Base-by-base conservation (phyloP, 2,888 invertebrate genomes). In the Mesorhabditis spiculigera region DNA sequence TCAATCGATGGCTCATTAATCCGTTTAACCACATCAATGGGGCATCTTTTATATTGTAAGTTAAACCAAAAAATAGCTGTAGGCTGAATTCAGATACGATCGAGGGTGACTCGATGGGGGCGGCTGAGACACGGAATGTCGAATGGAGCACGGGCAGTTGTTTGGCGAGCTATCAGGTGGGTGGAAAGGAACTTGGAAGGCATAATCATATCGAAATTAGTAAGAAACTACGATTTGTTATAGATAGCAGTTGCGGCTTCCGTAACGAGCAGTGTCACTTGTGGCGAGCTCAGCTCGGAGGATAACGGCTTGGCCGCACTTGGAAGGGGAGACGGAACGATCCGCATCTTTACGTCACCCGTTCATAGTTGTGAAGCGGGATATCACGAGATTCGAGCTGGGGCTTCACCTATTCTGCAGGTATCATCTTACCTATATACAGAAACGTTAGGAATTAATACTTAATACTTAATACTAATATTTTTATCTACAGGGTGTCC, bases 301-400 rank as follows among this genome's bases (percentile, higher is more conserved):
- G n/a, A 50, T 13, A 50, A 50, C n/a, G 10, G 10, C 10, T 50
- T 50, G 58, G 58, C n/a, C n/a, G 78, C 73, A 5, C 64, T 68
- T 63, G 75, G 75, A 6, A 69, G 73, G 69, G 73, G 75, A 45
- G 74, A 73, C 43, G 78, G 78, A 28, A 75, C 74, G 0, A 71
- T 77, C 43, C 69, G 77, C 10, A 43, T 78, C 5, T 77, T 75
- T 65, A 67, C 62, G 13, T 73, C 50, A 43, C 78, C 78, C 0
- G 72, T 75, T 4, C 73, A 70, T 5, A 73, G 73, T 66, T 50
- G 58, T 50, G 58, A 50, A n/a, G 58, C 58, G 8, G 58, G 58
- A 50, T 50, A 13, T 50, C 58, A 50, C 58, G 58, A 50, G 58
- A 13, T 50, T 1, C 8, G 58, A 50, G 58, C 58, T 50, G 58